Evolutionary conservation across 2,888 invertebrate genomes (phyloP).

Genomic region (Dynastes grantii): DNA sequence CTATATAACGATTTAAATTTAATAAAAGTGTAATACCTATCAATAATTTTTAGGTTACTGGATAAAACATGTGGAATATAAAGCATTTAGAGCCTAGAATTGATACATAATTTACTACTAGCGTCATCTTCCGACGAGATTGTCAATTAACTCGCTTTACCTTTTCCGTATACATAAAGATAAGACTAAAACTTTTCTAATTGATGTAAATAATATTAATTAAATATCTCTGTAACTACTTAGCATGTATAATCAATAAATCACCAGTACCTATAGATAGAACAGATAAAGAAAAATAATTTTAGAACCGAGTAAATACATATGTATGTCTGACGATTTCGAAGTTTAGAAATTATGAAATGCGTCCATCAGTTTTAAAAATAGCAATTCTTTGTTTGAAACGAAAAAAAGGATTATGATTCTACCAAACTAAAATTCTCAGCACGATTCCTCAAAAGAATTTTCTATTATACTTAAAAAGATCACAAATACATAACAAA

Average conservation of each 20-base stretch:
- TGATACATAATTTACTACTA: background rate
- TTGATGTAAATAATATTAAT: too few relatives aligned
- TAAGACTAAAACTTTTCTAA: too few relatives aligned
- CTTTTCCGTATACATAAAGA: too few relatives aligned
- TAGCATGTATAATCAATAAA: background rate
- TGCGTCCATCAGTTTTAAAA: constrained; percentile 1
- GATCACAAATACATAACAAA: background rate
- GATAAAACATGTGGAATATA: background rate
- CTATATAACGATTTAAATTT: background rate
- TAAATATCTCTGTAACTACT: background rate
- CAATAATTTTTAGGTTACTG: background rate
- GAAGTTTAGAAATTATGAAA: constrained; percentile 18
- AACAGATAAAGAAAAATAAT: constrained; percentile 26
- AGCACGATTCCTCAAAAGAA: background rate
- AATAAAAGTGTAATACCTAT: background rate
- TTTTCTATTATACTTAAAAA: constrained; percentile 1
- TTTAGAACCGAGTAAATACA: constrained; percentile 22
- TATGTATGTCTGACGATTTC: constrained; percentile 3
- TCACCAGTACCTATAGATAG: background rate
- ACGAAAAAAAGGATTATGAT: background rate
- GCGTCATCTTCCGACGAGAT: background rate
- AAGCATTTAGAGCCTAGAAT: too few relatives aligned
- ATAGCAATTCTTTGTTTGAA: constrained; percentile 31
- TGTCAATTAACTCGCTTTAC: background rate
- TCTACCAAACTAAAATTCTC: background rate